Conservation (phyloP, 2,888 invertebrate species). For the Serripes groenlandicus region DNA sequence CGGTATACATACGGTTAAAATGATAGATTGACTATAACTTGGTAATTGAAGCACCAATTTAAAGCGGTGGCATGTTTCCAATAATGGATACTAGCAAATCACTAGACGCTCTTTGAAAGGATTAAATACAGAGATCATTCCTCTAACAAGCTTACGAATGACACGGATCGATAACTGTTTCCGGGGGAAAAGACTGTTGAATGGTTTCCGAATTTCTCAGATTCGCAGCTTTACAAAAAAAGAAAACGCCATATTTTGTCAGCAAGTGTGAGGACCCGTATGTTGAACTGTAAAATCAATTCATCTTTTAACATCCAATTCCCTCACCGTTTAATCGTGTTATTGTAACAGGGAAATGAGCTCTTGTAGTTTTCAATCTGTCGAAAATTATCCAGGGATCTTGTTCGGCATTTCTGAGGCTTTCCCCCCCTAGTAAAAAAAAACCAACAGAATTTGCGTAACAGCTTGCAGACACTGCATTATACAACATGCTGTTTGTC, state of each 20-base stretch:
- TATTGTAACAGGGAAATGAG: slow-evolving; percentile 12
- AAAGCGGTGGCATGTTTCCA: neutral
- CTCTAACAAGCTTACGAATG: slow-evolving; percentile 23
- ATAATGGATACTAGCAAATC: slow-evolving; percentile 9
- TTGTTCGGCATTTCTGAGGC: neutral
- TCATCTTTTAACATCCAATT: neutral
- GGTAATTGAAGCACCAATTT: neutral
- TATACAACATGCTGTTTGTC: no score
- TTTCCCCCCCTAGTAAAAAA: neutral
- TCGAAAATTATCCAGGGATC: neutral
- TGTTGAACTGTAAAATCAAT: slow-evolving; percentile 11
- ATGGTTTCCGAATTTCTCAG: slow-evolving; percentile 6
- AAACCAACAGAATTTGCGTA: neutral
- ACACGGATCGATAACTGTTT: slow-evolving; percentile 20
- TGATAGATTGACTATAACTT: no score
- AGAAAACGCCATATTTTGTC: slow-evolving; percentile 14
- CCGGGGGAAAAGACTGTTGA: slow-evolving; percentile 19
- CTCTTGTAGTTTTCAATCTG: slow-evolving; percentile 9
- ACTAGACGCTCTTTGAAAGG: slow-evolving; percentile 19
- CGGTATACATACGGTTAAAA: no score
- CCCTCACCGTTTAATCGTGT: slow-evolving; percentile 14
- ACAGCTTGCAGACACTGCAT: neutral
- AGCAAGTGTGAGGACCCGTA: neutral
- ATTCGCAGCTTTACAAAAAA: slow-evolving; percentile 9
- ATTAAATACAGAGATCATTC: slow-evolving; percentile 17